phyloP scores from a whole-genome alignment of 2,113 vertebrate species.

The Lipotes vexillifer region DNA sequence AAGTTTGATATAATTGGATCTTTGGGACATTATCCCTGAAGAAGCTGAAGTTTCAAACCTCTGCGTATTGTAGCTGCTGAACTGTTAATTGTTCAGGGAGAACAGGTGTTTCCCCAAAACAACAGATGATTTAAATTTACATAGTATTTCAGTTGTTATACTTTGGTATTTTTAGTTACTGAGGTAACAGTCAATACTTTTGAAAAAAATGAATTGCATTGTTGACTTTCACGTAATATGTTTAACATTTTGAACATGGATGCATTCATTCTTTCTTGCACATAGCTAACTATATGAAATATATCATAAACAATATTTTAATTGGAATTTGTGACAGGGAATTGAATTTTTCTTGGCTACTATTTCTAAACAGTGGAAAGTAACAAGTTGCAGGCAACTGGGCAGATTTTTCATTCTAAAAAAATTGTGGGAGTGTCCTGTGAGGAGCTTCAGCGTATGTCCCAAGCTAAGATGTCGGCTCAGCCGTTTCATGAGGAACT shows the following conservation, averaged over 20 bases:
- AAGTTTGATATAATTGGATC: conserved; percentile 67
- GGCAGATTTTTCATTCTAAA: not conserved
- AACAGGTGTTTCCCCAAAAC: conserved; percentile 1
- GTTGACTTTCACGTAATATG: not conserved
- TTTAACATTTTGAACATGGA: conserved; percentile 6
- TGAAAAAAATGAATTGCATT: no score
- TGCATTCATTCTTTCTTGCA: not conserved
- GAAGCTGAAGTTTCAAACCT: conserved; percentile 45
- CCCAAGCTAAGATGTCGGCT: no score
- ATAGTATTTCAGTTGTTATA: not conserved
- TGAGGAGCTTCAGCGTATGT: no score
- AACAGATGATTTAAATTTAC: conserved; percentile 45
- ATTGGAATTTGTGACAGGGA: not conserved
- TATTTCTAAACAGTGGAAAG: conserved; percentile 19
- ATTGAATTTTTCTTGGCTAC: conserved; percentile 20
- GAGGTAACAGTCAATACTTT: not conserved
- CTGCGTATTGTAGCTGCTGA: not conserved
- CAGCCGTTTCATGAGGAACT: no score
- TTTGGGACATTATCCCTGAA: conserved; percentile 65
- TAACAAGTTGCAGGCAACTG: not conserved
- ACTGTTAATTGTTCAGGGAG: conserved; percentile 72
- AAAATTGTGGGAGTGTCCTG: not conserved
- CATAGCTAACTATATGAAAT: not conserved
- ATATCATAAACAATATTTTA: not conserved
- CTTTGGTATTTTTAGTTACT: conserved; percentile 34